Conservation (phyloP, 2,888 invertebrate genomes). For the Busseola fusca region DNA sequence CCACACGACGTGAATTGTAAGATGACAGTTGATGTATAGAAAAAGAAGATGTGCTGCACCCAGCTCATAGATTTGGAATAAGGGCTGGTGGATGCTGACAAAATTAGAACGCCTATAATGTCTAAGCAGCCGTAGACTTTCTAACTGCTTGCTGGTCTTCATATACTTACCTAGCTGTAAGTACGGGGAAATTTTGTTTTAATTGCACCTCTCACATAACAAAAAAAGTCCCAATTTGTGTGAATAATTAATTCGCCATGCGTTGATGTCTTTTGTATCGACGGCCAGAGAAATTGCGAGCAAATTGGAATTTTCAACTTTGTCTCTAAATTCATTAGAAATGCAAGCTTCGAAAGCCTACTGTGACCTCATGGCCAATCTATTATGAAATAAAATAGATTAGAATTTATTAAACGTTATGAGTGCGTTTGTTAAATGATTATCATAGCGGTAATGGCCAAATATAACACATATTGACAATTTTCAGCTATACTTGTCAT, state of each 20-base stretch:
- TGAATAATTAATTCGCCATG: background rate
- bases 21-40: background rate
- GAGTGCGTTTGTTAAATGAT: background rate
- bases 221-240: background rate
- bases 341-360: background rate
- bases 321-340: background rate
- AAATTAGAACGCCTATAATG: background rate
- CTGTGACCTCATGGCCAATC: too few relatives aligned
- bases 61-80: background rate
- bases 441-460: background rate
- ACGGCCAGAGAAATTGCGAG: background rate
- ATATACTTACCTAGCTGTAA: background rate
- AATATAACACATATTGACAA: conserved; percentile 2
- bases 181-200: background rate
- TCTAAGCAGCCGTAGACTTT: background rate
- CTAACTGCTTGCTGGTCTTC: background rate
- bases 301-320: background rate
- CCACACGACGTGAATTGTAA: background rate
- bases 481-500: conserved; percentile 6
- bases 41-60: fast-evolving
- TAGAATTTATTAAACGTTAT: background rate
- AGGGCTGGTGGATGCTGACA: background rate
- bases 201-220: background rate
- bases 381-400: background rate
- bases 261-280: conserved; percentile 44